A percentile compares a stretch with the other conserved stretches of the same genome.
Conservation (phyloP, 2,888 invertebrate species). For the Cartodere bifasciata region DNA sequence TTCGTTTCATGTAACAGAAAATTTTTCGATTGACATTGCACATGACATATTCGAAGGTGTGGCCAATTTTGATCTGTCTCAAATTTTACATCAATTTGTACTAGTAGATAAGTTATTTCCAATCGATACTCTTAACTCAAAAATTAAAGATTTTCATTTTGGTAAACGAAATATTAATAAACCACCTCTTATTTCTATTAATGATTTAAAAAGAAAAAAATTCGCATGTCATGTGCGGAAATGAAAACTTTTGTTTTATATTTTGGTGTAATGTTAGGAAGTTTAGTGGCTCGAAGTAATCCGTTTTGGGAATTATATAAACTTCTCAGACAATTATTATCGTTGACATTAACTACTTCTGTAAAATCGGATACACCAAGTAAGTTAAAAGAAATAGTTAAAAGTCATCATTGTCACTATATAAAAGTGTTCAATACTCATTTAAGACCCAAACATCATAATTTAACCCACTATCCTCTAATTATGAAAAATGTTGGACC, state of each 20-base stretch:
- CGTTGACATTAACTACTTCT: too few species aligned
- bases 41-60: constrained; percentile 17
- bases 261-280: constrained; percentile 17
- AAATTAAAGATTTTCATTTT: constrained; percentile 3
- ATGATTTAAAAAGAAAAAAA: constrained; percentile 13
- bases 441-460: constrained; percentile 15
- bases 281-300: constrained; percentile 12
- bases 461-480: constrained; percentile 14
- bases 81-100: constrained; percentile 12
- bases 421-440: constrained; percentile 7
- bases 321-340: too few species aligned
- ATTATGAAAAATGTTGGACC: constrained; percentile 15
- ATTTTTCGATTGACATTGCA: constrained; percentile 14
- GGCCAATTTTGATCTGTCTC: constrained; percentile 9
- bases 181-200: constrained; percentile 14
- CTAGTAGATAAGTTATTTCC: constrained; percentile 5
- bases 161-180: too few species aligned
- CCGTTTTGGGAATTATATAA: constrained; percentile 10
- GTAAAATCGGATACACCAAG: too few species aligned
- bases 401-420: constrained; percentile 8
- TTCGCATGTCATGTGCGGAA: constrained; percentile 18
- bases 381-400: too few species aligned
- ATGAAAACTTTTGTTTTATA: constrained; percentile 18
- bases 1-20: constrained; percentile 14
- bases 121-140: not conserved